Percentiles rank a stretch among this genome's conserved stretches.
Evolutionary conservation across 2,113 vertebrate genomes (phyloP).

Genomic region (Meriones unguiculatus): DNA sequence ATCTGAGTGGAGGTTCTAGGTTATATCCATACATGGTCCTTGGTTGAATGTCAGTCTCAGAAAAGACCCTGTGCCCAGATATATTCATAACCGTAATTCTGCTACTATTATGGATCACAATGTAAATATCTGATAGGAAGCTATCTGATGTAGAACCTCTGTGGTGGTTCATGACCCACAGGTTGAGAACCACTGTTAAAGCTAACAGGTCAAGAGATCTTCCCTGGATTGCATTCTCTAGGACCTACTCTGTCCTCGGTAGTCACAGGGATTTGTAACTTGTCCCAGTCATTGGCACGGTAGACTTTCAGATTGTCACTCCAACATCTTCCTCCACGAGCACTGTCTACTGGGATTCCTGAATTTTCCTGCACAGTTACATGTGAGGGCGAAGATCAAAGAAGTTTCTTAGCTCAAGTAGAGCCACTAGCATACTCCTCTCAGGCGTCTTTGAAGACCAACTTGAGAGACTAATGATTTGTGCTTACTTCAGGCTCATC

Average conservation of each 20-base stretch:
- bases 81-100: background rate
- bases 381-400: conserved; percentile 51
- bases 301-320: background rate
- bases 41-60: no score
- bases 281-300: background rate
- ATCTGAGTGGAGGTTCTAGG: no score
- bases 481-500: background rate
- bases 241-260: background rate
- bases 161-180: background rate
- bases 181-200: background rate
- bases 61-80: no score
- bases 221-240: background rate
- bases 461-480: background rate
- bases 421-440: conserved; percentile 19
- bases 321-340: conserved; percentile 23
- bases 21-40: no score
- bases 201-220: background rate
- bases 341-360: background rate
- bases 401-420: conserved; percentile 48
- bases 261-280: background rate
- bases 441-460: background rate
- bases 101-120: background rate
- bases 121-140: background rate
- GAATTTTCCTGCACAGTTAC: background rate
- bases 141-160: background rate